Evolutionary conservation across 2,797 vertebrate species (phyloP).

Genomic region (Lycodopsis pacificus): DNA sequence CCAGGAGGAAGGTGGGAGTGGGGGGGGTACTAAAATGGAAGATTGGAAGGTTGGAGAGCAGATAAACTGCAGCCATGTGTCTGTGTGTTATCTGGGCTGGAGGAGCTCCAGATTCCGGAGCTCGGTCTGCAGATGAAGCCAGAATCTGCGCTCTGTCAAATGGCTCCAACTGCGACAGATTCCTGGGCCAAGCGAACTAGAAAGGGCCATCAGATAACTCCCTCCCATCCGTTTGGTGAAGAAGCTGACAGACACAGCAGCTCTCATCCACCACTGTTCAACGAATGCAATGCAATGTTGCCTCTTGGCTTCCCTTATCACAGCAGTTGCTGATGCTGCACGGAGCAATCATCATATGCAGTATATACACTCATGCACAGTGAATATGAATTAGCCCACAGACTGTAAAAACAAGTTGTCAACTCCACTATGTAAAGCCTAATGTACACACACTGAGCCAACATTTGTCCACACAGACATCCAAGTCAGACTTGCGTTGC

Average conservation of each 20-base stretch:
- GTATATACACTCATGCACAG: background rate
- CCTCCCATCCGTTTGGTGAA: conserved; percentile 20
- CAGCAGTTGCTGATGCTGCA: conserved; percentile 19
- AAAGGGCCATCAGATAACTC: conserved; percentile 41
- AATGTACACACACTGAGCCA: background rate
- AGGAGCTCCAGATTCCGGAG: conserved; percentile 51
- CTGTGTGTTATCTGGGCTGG: conserved; percentile 63
- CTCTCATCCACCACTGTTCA: conserved; percentile 19
- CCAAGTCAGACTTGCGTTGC: background rate
- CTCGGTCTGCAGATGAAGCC: conserved; percentile 52
- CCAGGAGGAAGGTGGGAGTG: conserved; percentile 23
- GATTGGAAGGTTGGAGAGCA: conserved; percentile 52
- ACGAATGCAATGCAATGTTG: conserved; percentile 12
- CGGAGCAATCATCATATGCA: background rate
- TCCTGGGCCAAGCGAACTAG: conserved; percentile 43
- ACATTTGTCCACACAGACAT: conserved; percentile 1
- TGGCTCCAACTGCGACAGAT: conserved; percentile 44
- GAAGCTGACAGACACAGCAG: conserved; percentile 26
- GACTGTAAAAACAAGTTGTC: conserved; percentile 18
- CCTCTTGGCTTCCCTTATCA: conserved; percentile 15
- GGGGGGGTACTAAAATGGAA: conserved; percentile 43
- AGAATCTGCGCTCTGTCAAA: conserved; percentile 58
- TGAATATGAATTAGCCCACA: conserved; percentile 1
- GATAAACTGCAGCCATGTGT: conserved; percentile 65
- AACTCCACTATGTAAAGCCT: background rate